Evolutionary conservation across 2,888 invertebrate genomes (phyloP), one percentile per base, ranked within the genome.

Genomic region (Drosophila neotestacea): DNA sequence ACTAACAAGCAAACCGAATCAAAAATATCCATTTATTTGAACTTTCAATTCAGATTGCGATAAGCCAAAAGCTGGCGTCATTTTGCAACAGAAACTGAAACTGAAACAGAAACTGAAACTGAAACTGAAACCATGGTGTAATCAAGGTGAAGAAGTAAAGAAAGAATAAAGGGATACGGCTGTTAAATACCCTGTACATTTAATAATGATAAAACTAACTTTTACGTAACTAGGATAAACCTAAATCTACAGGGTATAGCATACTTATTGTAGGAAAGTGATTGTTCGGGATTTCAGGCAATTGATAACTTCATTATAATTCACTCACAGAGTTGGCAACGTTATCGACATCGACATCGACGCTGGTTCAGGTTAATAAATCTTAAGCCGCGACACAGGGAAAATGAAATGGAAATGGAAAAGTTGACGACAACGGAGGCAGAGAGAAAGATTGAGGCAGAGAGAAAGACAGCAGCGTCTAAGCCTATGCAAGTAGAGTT

Each of bases 341-440:
- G 75, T 58, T 51, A 74, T 74, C 55, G 44, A 58, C 52, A 28
- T 11, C 22, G 9, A 50, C 55, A 36, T 36, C 46, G 48, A 6
- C 7, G 32, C 32, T 69, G 77, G 52, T 66, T 71, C 86, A 75
- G 90, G 89, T 90, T 87, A 87, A 87, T 87, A 87, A 87, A 87
- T 87, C 86, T 89, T 75, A 90, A 89, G 89, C 85, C 75, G 89
- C 81, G 70, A 75, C 81, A 55, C 73, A 69, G 68, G 58, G 34
- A 61, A 58, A 44, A n/a, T 28, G 54, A 68, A 77, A 68, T 66
- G 73, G 65, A 68, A 81, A 69, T 42, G 32, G 55, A 30, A 59
- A 59, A 22, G 48, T 58, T 48, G 42, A 32, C 16, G 36, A 41
- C 27, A 30, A 22, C 41, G 46, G 22, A 30, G 22, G 1, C 6